Percentiles rank a stretch among this genome's conserved stretches.
phyloP scores from a whole-genome alignment of 2,113 vertebrate genomes.

The Odontesthes bonariensis region DNA sequence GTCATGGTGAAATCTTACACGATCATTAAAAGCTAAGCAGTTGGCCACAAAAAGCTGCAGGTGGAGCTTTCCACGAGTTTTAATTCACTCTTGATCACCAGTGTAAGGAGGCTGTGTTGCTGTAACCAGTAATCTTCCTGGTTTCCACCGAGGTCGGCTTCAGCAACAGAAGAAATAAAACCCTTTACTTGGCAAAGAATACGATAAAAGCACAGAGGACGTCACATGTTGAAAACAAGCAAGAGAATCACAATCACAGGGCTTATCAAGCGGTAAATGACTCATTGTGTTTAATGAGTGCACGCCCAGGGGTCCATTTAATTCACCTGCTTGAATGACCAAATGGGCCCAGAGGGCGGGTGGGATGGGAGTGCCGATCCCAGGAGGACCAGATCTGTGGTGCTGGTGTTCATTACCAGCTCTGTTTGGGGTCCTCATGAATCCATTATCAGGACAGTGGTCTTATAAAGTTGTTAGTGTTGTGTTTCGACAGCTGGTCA shows the following conservation, averaged over 20 bases:
- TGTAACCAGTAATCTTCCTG: too few relatives aligned
- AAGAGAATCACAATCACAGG: background rate
- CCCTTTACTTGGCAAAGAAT: too few relatives aligned
- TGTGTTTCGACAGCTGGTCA: too few relatives aligned
- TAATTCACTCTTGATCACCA: too few relatives aligned
- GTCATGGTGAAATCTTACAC: background rate
- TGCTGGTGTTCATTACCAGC: background rate
- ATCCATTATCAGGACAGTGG: background rate
- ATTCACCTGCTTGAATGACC: background rate
- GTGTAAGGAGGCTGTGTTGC: background rate
- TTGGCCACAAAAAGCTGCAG: too few relatives aligned
- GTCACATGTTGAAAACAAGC: background rate
- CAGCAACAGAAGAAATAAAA: too few relatives aligned
- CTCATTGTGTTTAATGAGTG: conserved; percentile 27
- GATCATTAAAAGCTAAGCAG: background rate
- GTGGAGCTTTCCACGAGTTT: too few relatives aligned
- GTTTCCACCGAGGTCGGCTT: too few relatives aligned
- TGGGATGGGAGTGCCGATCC: background rate
- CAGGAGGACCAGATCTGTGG: conserved; percentile 2
- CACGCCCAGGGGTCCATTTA: background rate
- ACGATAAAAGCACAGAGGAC: too few relatives aligned
- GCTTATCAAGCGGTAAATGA: conserved; percentile 11
- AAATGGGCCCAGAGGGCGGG: background rate
- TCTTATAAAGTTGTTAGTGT: too few relatives aligned
- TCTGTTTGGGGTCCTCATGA: background rate